A percentile compares a stretch with the other conserved stretches of the same genome.
phyloP scores from a whole-genome alignment of 2,797 vertebrate genomes.

The Megalops cyprinoides region DNA sequence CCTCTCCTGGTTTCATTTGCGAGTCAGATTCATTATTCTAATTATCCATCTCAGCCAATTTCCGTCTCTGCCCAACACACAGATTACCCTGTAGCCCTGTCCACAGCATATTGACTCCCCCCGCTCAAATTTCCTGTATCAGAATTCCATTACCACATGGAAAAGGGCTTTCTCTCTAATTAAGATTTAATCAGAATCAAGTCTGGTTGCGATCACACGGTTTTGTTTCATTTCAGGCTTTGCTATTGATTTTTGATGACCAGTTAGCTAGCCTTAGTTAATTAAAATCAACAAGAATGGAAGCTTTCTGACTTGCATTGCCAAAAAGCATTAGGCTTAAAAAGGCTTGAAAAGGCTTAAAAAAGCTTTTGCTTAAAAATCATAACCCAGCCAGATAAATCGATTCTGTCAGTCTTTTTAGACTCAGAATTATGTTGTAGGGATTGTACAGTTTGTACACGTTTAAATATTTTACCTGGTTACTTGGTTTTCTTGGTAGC shows the following conservation, averaged over 20 bases:
- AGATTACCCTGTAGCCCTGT: not conserved
- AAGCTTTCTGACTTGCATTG: not conserved
- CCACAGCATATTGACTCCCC: constrained; percentile 1
- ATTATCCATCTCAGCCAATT: constrained; percentile 7
- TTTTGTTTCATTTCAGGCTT: not conserved
- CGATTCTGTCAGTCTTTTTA: too few relatives aligned
- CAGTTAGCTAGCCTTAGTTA: not conserved
- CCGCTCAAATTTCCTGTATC: not conserved
- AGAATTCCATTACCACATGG: constrained; percentile 12
- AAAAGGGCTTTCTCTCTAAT: constrained; percentile 14
- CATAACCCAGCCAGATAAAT: too few relatives aligned
- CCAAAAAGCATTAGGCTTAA: too few relatives aligned
- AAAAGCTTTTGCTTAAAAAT: too few relatives aligned
- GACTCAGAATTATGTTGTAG: too few relatives aligned
- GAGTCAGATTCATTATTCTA: constrained; percentile 12
- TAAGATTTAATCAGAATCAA: constrained; percentile 19
- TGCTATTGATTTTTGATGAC: not conserved
- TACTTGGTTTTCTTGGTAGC: too few relatives aligned
- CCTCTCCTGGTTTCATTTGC: constrained; percentile 4
- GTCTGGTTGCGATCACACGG: not conserved
- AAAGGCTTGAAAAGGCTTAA: too few relatives aligned
- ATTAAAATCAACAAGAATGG: constrained; percentile 17
- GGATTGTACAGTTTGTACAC: too few relatives aligned
- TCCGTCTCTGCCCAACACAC: not conserved
- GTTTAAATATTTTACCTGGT: too few relatives aligned